Conservation (phyloP, 2,113 vertebrate genomes). For the Perca flavescens region DNA sequence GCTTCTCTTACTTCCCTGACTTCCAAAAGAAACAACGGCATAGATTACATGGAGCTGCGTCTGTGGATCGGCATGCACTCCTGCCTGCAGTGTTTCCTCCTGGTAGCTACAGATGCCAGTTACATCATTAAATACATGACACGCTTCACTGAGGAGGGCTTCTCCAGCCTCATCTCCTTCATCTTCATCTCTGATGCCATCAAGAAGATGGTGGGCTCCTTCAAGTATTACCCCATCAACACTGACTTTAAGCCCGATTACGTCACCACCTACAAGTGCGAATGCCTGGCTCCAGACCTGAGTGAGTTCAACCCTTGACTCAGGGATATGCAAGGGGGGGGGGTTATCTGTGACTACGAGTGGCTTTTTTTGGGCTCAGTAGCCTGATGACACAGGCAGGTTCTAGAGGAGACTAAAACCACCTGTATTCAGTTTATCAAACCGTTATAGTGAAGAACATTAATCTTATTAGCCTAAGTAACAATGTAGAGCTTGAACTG, state of each 20-base stretch:
- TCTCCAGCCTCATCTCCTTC: conserved; percentile 99
- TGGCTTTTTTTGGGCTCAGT: neutral
- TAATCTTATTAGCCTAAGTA: neutral
- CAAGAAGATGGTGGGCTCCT: conserved; percentile 94
- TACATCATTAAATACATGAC: conserved; percentile 99
- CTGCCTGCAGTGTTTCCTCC: conserved; percentile 93
- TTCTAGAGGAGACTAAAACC: neutral
- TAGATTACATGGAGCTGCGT: conserved; percentile 98
- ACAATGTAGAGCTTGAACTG: neutral
- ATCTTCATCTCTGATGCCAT: conserved; percentile 99
- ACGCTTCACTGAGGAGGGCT: conserved; percentile 97
- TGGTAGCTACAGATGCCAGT: conserved; percentile 95
- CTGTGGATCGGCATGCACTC: conserved; percentile 98
- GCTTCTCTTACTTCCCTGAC: neutral
- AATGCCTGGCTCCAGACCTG: conserved; percentile 93
- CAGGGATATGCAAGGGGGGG: conserved; percentile 18
- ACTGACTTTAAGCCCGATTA: conserved; percentile 92
- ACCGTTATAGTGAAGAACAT: neutral
- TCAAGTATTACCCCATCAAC: conserved; percentile 97
- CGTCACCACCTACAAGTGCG: conserved; percentile 94
- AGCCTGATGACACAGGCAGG: neutral
- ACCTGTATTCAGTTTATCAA: neutral
- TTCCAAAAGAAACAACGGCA: conserved; percentile 85
- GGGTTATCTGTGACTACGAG: neutral
- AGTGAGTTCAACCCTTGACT: conserved; percentile 85